A percentile compares a stretch with the other conserved stretches of the same genome.
Evolutionary conservation across 2,888 invertebrate species (phyloP).

Genomic region (Pyrrhosoma nymphula): DNA sequence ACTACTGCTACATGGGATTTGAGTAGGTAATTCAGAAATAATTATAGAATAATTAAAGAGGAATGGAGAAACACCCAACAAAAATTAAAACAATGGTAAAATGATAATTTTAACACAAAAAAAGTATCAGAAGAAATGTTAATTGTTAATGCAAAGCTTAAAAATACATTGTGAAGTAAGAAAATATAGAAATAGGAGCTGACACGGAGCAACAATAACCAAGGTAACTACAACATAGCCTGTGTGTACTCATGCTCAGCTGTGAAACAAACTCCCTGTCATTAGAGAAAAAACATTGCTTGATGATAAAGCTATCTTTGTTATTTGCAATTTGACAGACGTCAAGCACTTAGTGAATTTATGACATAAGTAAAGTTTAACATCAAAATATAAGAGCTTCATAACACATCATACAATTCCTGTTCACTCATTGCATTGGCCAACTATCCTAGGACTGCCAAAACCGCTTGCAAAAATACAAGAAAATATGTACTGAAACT

Average conservation of each 20-base stretch:
- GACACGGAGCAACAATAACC: neutral
- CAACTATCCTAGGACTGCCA: slow-evolving; percentile 2
- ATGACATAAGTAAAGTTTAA: neutral
- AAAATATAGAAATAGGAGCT: neutral
- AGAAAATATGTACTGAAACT: neutral
- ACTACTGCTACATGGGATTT: too few species aligned
- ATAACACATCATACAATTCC: slow-evolving; percentile 6
- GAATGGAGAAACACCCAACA: too few species aligned
- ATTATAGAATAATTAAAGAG: too few species aligned
- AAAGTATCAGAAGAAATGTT: neutral
- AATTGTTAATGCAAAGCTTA: neutral
- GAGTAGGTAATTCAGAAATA: too few species aligned
- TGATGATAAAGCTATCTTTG: neutral
- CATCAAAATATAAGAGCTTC: neutral
- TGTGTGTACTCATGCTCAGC: slow-evolving; percentile 58
- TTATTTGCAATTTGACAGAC: neutral
- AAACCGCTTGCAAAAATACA: slow-evolving; percentile 5
- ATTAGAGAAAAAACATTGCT: slow-evolving; percentile 20
- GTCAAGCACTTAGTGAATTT: neutral
- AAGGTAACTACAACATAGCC: neutral
- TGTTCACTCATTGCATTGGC: slow-evolving; percentile 40
- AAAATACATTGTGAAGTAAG: neutral
- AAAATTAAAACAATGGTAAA: neutral
- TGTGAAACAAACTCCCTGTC: slow-evolving; percentile 52
- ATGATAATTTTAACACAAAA: neutral